Evolutionary conservation across 1,140 invertebrate species (phyloP).

Genomic region (Lepidurus arcticus): DNA sequence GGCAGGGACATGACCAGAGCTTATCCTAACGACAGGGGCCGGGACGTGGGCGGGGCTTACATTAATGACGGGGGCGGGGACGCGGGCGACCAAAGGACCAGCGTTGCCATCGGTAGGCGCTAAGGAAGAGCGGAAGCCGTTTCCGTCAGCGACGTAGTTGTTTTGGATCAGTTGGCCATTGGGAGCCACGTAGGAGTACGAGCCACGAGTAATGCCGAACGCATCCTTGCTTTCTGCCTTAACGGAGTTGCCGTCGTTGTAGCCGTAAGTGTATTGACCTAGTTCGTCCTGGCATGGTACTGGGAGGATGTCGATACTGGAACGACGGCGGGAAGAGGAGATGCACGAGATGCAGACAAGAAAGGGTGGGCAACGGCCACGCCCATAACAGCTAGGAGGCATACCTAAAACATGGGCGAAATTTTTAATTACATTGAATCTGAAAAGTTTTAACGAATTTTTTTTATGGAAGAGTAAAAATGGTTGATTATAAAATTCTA

Average conservation of each 20-base stretch:
- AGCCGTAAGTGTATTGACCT: slow-evolving; percentile 38
- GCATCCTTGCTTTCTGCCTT: slow-evolving; percentile 35
- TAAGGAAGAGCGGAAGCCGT: slow-evolving; percentile 48
- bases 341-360: neutral
- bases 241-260: slow-evolving; percentile 35
- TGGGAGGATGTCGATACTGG: slow-evolving; percentile 30
- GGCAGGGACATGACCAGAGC: neutral
- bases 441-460: no score
- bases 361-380: neutral
- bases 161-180: slow-evolving; percentile 57
- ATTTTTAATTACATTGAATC: no score
- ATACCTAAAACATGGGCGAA: neutral
- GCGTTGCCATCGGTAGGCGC: slow-evolving; percentile 30
- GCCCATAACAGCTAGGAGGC: slow-evolving; percentile 7
- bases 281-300: slow-evolving; percentile 39
- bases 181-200: slow-evolving; percentile 52
- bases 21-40: slow-evolving; percentile 13
- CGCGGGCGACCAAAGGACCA: slow-evolving; percentile 27
- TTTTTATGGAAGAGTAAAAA: no score
- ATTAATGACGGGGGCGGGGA: neutral
- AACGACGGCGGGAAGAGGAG: slow-evolving; percentile 23
- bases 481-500: no score
- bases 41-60: slow-evolving; percentile 20
- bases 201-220: slow-evolving; percentile 33
- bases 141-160: slow-evolving; percentile 56